phyloP scores from a whole-genome alignment of 2,113 vertebrate genomes.

The Condylura cristata region DNA sequence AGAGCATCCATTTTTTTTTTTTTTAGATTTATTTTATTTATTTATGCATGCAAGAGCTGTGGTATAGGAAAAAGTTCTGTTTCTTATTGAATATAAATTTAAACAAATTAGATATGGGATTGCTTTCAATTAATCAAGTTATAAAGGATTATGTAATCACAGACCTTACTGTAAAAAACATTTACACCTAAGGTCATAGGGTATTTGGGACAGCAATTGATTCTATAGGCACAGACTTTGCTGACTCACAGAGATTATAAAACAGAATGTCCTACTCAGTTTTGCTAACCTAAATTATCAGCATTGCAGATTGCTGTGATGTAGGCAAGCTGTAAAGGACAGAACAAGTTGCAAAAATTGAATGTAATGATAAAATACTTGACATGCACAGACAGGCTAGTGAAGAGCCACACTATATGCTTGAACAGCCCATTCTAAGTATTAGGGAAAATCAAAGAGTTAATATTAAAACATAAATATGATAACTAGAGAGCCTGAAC shows the following conservation, averaged over 20 bases:
- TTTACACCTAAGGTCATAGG: not conserved
- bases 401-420: not conserved
- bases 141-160: not conserved
- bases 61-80: not conserved
- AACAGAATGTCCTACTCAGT: not conserved
- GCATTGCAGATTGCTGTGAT: not conserved
- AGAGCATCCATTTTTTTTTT: too few relatives aligned
- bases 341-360: conserved; percentile 4
- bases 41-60: too few relatives aligned
- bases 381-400: not conserved
- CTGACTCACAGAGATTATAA: not conserved
- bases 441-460: not conserved
- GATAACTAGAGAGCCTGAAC: conserved; percentile 18
- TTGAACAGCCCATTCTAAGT: not conserved
- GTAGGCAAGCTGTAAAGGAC: not conserved
- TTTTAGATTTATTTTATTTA: too few relatives aligned
- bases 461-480: not conserved
- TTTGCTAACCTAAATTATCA: not conserved
- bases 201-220: not conserved
- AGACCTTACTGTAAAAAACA: not conserved
- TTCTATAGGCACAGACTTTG: not conserved
- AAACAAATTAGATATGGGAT: not conserved
- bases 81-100: not conserved
- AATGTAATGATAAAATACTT: not conserved
- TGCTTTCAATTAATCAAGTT: not conserved